Evolutionary conservation across 2,797 vertebrate genomes (phyloP).

Genomic region (Platalea minor): DNA sequence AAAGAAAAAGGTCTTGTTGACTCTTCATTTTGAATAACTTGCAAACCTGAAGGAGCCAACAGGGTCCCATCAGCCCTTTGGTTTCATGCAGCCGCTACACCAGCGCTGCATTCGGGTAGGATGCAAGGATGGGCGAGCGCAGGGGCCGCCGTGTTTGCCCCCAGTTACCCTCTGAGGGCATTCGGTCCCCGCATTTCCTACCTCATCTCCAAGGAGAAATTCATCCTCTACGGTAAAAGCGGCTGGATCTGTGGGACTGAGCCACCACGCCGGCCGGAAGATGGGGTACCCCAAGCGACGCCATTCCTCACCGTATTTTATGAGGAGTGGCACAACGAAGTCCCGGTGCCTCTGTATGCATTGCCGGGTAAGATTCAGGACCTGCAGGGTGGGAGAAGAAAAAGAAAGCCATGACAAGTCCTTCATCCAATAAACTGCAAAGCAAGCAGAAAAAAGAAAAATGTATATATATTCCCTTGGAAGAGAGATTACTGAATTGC

Average conservation of each 20-base stretch:
- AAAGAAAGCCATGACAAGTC: not conserved
- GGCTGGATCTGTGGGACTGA: slow-evolving; percentile 81
- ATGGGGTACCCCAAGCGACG: slow-evolving; percentile 77
- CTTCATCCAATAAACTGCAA: not conserved
- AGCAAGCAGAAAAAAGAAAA: too few relatives aligned
- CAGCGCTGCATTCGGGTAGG: not conserved
- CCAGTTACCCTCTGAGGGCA: not conserved
- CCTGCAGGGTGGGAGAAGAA: slow-evolving; percentile 56
- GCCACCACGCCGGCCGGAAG: slow-evolving; percentile 89
- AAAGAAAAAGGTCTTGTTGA: not conserved
- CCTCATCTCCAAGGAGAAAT: slow-evolving; percentile 91
- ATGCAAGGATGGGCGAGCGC: accelerated
- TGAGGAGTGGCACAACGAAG: slow-evolving; percentile 82
- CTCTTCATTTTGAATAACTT: not conserved
- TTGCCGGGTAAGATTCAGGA: slow-evolving; percentile 82
- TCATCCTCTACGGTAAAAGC: slow-evolving; percentile 87
- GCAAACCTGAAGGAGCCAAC: not conserved
- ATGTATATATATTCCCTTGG: not conserved
- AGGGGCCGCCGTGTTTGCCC: not conserved
- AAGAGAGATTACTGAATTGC: not conserved
- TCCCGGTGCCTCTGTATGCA: slow-evolving; percentile 83
- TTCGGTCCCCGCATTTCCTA: not conserved
- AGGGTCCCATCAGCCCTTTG: not conserved
- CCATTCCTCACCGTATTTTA: slow-evolving; percentile 85
- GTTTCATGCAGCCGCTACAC: accelerated